Percentiles rank a stretch among this genome's conserved stretches.
Evolutionary conservation across 2,113 vertebrate species (phyloP).

Genomic region (Arenaria interpres): DNA sequence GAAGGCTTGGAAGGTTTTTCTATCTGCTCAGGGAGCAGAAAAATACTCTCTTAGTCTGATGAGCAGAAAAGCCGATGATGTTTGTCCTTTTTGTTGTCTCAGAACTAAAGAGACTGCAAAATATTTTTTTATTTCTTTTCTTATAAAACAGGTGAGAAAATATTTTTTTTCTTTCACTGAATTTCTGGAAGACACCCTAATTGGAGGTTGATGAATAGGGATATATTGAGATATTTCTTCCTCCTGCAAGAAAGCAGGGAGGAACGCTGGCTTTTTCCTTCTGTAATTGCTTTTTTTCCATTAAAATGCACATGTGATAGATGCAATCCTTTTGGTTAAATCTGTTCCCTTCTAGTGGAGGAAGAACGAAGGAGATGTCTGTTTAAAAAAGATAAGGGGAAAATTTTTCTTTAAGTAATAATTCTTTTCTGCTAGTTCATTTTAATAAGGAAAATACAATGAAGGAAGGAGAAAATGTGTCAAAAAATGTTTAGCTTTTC

Average conservation of each 20-base stretch:
- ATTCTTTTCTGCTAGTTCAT: background rate
- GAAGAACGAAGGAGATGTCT: background rate
- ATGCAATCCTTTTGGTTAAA: background rate
- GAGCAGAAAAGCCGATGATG: background rate
- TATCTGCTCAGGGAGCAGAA: background rate
- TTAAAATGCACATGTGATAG: background rate
- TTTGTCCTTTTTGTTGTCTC: background rate
- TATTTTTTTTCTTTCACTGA: background rate
- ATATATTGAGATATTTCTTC: background rate
- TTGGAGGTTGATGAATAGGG: background rate
- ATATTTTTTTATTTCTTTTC: background rate
- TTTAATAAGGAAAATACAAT: background rate
- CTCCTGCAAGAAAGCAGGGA: background rate
- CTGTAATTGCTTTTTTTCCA: background rate
- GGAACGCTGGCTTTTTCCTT: rapidly evolving
- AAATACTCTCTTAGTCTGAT: background rate
- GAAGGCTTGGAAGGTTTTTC: background rate
- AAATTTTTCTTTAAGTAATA: background rate
- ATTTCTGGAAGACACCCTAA: background rate
- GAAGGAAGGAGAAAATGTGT: background rate
- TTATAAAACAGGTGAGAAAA: background rate
- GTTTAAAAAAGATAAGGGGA: background rate
- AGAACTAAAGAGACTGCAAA: background rate
- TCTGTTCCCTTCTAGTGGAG: background rate
- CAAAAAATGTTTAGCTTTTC: background rate